These are phyloP conservation scores for Varroa destructor DNA, from an alignment of 1,140 invertebrate species.

Conservation along the genomic window DNA sequence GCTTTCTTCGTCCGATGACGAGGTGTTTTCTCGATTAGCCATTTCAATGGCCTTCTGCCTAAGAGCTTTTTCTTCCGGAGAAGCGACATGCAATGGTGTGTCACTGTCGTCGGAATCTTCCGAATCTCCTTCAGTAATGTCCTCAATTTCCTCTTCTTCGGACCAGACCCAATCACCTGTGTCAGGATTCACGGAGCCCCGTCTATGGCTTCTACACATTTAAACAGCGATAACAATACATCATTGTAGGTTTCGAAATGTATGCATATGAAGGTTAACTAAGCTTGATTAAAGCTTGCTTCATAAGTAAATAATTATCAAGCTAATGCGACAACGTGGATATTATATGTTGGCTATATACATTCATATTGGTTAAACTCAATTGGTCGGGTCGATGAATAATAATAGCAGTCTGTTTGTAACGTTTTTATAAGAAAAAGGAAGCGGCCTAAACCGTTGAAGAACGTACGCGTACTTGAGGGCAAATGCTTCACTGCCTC, in stretches of 20 bases:
- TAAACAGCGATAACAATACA: slow-evolving; percentile 37
- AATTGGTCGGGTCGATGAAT: too few species aligned
- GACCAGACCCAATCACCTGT: slow-evolving; percentile 98
- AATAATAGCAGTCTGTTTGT: too few species aligned
- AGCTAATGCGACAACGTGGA: too few species aligned
- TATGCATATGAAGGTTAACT: too few species aligned
- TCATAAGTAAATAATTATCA: too few species aligned
- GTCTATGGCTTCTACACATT: slow-evolving; percentile 66
- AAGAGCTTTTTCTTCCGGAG: slow-evolving; percentile 4
- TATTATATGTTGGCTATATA: too few species aligned
- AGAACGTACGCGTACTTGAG: slow-evolving; percentile 45
- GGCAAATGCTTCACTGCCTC: slow-evolving; percentile 1
- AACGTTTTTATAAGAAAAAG: too few species aligned
- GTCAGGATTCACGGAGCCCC: slow-evolving; percentile 78
- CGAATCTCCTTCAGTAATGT: background rate
- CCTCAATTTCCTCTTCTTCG: slow-evolving; percentile 49
- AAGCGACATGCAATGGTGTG: background rate
- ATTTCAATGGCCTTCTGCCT: slow-evolving; percentile 9
- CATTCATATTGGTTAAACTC: too few species aligned
- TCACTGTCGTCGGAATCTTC: slow-evolving; percentile 1
- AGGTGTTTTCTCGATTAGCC: slow-evolving; percentile 1
- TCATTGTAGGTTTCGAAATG: too few species aligned
- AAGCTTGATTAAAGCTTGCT: too few species aligned
- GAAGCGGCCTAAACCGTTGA: slow-evolving; percentile 48
- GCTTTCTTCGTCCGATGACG: slow-evolving; percentile 15